These are phyloP conservation scores for Corythaixoides concolor DNA, from an alignment of 2,113 vertebrate species.

Conservation along the genomic window DNA sequence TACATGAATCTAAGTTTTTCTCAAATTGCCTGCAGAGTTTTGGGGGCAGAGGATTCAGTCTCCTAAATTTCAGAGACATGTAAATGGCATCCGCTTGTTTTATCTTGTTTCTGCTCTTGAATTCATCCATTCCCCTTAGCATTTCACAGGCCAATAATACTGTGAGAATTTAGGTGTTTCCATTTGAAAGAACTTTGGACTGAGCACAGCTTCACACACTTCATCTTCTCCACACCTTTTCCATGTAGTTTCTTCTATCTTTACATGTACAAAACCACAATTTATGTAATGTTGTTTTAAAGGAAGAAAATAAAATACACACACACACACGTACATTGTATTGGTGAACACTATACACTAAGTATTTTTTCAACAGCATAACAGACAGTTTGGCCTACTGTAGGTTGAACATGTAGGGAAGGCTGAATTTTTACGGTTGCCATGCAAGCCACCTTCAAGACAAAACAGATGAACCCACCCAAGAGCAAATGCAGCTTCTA, in stretches of 20 bases:
- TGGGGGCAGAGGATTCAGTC: neutral
- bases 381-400: slow-evolving; percentile 65
- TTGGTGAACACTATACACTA: slow-evolving; percentile 73
- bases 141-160: neutral
- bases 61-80: neutral
- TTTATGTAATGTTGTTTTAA: slow-evolving; percentile 7
- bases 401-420: slow-evolving; percentile 24
- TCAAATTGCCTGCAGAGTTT: neutral
- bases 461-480: slow-evolving; percentile 41
- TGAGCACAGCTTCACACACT: neutral
- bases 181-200: slow-evolving; percentile 22
- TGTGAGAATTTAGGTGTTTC: neutral
- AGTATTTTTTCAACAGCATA: slow-evolving; percentile 70
- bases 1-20: neutral
- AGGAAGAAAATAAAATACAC: slow-evolving; percentile 57
- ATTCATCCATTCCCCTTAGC: neutral
- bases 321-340: slow-evolving; percentile 43
- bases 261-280: slow-evolving; percentile 35
- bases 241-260: neutral
- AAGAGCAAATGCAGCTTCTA: slow-evolving; percentile 16
- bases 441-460: slow-evolving; percentile 59
- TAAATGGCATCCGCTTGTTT: neutral
- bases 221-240: neutral
- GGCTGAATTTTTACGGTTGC: slow-evolving; percentile 38
- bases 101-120: neutral